These are phyloP conservation scores for Lepidothrix coronata DNA, from an alignment of 2,113 vertebrate genomes.

Conservation along the genomic window DNA sequence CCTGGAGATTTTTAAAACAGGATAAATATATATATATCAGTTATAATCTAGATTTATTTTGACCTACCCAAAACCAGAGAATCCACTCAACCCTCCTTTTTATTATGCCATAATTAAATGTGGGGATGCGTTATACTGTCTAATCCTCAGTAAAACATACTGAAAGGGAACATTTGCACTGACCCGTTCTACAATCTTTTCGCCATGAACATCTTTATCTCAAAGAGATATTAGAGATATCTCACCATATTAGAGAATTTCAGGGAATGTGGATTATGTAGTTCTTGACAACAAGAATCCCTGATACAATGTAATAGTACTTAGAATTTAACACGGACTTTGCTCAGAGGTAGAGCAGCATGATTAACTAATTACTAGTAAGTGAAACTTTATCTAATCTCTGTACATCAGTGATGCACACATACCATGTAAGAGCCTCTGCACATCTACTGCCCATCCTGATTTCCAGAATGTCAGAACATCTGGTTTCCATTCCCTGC, in stretches of 20 bases:
- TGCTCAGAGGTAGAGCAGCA: not conserved
- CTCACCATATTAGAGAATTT: not conserved
- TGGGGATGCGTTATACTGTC: not conserved
- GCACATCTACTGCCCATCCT: not conserved
- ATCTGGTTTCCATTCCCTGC: conserved; percentile 26
- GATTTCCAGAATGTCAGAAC: conserved; percentile 16
- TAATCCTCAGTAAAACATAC: not conserved
- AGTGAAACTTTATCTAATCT: not conserved
- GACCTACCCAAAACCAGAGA: not conserved
- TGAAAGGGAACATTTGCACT: not conserved
- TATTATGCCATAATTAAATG: not conserved
- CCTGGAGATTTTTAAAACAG: not conserved
- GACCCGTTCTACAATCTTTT: not conserved
- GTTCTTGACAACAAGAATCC: not conserved
- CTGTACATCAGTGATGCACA: not conserved
- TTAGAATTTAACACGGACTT: not conserved
- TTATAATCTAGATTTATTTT: not conserved
- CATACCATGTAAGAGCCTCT: not conserved
- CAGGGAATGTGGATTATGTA: not conserved
- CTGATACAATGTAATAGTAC: not conserved
- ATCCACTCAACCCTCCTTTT: not conserved
- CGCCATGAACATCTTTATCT: not conserved
- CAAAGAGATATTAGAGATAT: too few species aligned
- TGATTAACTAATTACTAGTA: not conserved
- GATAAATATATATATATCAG: not conserved